Percentiles rank a stretch among this genome's conserved stretches.
Evolutionary conservation across 1,140 invertebrate genomes (phyloP).

Genomic region (Rhizoglyphus robini): DNA sequence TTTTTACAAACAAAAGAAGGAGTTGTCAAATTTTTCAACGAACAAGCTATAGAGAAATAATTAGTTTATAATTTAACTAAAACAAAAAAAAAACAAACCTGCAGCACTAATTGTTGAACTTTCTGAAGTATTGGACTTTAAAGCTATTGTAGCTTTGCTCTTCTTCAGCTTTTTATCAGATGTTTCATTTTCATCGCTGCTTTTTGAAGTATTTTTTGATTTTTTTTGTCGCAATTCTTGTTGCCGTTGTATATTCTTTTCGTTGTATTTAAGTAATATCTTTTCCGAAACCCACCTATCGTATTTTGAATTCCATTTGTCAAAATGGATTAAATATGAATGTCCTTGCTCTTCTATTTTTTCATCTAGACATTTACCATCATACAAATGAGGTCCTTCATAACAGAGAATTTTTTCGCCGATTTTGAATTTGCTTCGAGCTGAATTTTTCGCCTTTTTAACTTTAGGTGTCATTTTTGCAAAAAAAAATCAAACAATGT

Average conservation of each 20-base stretch:
- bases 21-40: not conserved
- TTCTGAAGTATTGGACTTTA: not conserved
- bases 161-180: not conserved
- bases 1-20: not conserved
- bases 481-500: no score
- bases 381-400: constrained; percentile 63
- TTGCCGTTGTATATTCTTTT: constrained; percentile 74
- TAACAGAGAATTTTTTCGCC: constrained; percentile 81
- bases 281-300: constrained; percentile 94
- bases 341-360: constrained; percentile 68
- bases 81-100: not conserved
- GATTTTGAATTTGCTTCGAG: constrained; percentile 7
- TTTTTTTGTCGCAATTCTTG: constrained; percentile 51
- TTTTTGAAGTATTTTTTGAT: constrained; percentile 21
- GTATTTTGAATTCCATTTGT: constrained; percentile 97
- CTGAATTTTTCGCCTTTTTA: no score
- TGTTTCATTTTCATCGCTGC: not conserved
- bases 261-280: constrained; percentile 80
- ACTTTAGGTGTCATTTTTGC: no score
- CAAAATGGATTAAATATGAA: constrained; percentile 81
- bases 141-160: not conserved
- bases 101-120: not conserved
- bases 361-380: constrained; percentile 78
- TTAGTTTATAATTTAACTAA: not conserved
- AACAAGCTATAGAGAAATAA: not conserved